Conservation (phyloP, 2,888 invertebrate genomes). For the Amblyjoppa proteus region DNA sequence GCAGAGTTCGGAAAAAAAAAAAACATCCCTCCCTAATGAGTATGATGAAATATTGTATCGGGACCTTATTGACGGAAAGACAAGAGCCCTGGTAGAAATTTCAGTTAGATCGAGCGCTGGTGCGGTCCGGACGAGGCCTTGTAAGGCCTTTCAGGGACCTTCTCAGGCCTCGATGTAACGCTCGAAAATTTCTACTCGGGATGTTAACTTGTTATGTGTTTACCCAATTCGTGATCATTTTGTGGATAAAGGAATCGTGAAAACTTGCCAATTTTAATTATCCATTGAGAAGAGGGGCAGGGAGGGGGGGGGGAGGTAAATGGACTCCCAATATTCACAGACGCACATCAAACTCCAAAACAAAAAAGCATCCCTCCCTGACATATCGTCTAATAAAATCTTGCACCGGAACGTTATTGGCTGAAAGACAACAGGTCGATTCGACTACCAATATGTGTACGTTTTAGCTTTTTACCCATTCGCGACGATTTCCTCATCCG, state of each 20-base stretch:
- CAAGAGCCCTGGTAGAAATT: background rate
- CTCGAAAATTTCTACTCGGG: too few relatives aligned
- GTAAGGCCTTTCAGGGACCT: too few relatives aligned
- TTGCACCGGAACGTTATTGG: slow-evolving; percentile 49
- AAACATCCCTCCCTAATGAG: background rate
- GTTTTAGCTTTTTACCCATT: slow-evolving; percentile 38
- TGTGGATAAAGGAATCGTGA: slow-evolving; percentile 13
- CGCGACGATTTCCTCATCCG: background rate
- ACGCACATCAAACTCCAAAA: background rate
- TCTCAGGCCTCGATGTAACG: too few relatives aligned
- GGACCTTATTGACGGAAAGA: slow-evolving; percentile 40
- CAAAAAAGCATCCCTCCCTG: slow-evolving; percentile 5
- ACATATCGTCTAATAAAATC: slow-evolving; percentile 44
- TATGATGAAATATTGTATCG: slow-evolving; percentile 18
- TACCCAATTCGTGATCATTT: background rate
- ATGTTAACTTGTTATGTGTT: slow-evolving; percentile 49
- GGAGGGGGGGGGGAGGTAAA: slow-evolving; percentile 24
- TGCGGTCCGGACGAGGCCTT: too few relatives aligned
- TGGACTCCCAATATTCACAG: slow-evolving; percentile 29
- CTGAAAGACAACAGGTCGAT: slow-evolving; percentile 3
- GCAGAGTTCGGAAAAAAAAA: background rate
- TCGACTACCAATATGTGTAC: slow-evolving; percentile 18
- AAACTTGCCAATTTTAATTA: slow-evolving; percentile 61
- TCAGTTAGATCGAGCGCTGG: too few relatives aligned
- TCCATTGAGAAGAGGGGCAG: slow-evolving; percentile 40